Evolutionary conservation across 2,888 invertebrate species (phyloP), one percentile per base, ranked within the genome.

Genomic region (Apocheima hispidaria): DNA sequence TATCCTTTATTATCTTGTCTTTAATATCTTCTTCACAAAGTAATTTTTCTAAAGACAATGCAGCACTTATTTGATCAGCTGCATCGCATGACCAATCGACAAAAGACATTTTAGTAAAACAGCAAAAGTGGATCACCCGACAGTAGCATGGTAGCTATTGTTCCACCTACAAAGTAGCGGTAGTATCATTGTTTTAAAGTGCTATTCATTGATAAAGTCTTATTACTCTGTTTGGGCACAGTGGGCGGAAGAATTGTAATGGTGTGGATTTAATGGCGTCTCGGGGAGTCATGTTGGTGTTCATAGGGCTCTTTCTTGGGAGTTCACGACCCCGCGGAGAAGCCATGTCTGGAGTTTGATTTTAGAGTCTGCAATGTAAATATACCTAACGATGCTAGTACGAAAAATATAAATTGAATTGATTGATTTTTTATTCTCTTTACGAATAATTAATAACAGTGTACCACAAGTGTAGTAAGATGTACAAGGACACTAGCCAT

Each of bases 141-240:
- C 41, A 54, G 54, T 40, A 44, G 21, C 36, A 6, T 54, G 28
- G 40, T 54, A 46, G 18, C 54, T 44, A 55, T 55, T 60, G 55
- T 60, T 55, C 50, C 50, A 51, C 64, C 65, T 65, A 66, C 65
- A 58, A 57, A 53, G 61, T 65, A 66, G 61, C 62, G 50, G 62
- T 43, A 18, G 23, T 52, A 28, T 52, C 50, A 64, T 65, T 68
- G 63, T 58, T 64, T 56, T 52, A 60, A 63, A 54, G 35, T 49
- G 46, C 36, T 65, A 57, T 54, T 48, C 52, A 51, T 53, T 48
- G 46, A 35, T 56, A 53, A 50, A 59, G 30, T 58, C 40, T n/a
- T 51, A 36, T 38, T 26, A 50, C 50, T n/a, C n/a, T 50, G 38
- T 40, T 28, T 14, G 41, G 23, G 53, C 48, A 18, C 21, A 5